Evolutionary conservation across 2,888 invertebrate genomes (phyloP), one percentile per base, ranked within the genome.

Genomic region (Morpho deidamia): DNA sequence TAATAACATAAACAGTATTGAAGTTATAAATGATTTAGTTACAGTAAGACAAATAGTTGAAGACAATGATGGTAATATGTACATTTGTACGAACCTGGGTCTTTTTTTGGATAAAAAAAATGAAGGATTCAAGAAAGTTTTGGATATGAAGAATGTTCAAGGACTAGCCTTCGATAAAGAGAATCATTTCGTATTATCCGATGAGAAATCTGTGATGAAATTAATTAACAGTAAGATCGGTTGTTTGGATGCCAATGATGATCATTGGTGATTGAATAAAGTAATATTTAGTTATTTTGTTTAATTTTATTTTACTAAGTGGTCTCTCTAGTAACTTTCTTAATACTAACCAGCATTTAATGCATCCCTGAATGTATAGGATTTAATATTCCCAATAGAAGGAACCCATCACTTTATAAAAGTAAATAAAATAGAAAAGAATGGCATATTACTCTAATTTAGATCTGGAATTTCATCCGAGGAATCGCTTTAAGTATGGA

Each of bases 121-220:
- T 14, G 63, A 69, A 8, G 71, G 68, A 0, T 42, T 81, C 0
- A 70, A 66, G 35, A 80, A 73, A 58, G 65, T 81, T 41, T 43
- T 74, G 1, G 65, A 76, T 32, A 49, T 71, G 8, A 81, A 69
- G 49, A 74, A 76, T 61, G 54, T 81, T 4, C 72, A 72, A 38
- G 81, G 84, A 2, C 23, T 83, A 33, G 53, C 81, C 0, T 83
- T 84, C 50, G 85, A 84, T 62, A 78, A 56, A 39, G 71, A 83
- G 11, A 80, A 84, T 55, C 73, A 74, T 60, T 67, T 82, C 8
- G 71, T 85, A 32, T 67, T 74, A 51, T 81, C 84, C 1, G 77
- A 81, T 62, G 74, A 78, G 7, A 74, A 64, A 39, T 68, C 69
- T 57, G 72, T 85, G 51, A 59, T 78, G 14, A 74, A 61, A 57